Base-by-base conservation (phyloP, 2,888 invertebrate genomes). In the Sphinx pinastri region DNA sequence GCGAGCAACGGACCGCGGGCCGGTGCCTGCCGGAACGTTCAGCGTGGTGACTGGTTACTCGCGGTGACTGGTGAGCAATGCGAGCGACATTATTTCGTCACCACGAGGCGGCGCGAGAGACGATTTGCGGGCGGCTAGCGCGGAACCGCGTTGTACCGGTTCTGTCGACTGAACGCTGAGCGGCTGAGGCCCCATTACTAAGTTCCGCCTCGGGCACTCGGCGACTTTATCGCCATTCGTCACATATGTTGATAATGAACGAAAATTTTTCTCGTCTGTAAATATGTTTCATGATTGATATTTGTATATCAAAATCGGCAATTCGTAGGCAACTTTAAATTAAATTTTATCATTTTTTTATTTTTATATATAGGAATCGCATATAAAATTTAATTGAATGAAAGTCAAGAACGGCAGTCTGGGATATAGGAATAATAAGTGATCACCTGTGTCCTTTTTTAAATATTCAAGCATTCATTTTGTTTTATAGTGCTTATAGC, bases 121-220 rank as follows among this genome's bases (percentile, higher is more conserved):
- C 60, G 16, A 16, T 11, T n/a, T 14, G 25, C 58, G 14, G 6
- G 49, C 63, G 49, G 74, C 77, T 79, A 78, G 76, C 81, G 76
- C 71, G 75, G 77, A 89, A 86, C 89, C 84, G 88, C 87, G 82
- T 81, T 71, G 76, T 81, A 82, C 87, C 85, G 84, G 88, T 84
- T 87, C 73, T 73, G 80, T 45, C 60, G 16, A n/a, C 60, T 19
- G 63, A 16, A 13, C 49, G 49, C 63, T 25, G 25, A 25, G 2
- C 25, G 25, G 25, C 25, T 75, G 79, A 74, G 38, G 31, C 68
- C 68, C 55, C 68, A 57, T 47, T 82, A 84, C 82, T 75, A 80
- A 71, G 76, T 70, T 68, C 71, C 74, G 59, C 71, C 16, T 67
- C 49, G 45, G 38, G n/a, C 63, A 70, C 69, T 69, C 55, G 19